A percentile compares a stretch with the other conserved stretches of the same genome.
phyloP scores from a whole-genome alignment of 2,797 vertebrate species.

The Oreortyx pictus region DNA sequence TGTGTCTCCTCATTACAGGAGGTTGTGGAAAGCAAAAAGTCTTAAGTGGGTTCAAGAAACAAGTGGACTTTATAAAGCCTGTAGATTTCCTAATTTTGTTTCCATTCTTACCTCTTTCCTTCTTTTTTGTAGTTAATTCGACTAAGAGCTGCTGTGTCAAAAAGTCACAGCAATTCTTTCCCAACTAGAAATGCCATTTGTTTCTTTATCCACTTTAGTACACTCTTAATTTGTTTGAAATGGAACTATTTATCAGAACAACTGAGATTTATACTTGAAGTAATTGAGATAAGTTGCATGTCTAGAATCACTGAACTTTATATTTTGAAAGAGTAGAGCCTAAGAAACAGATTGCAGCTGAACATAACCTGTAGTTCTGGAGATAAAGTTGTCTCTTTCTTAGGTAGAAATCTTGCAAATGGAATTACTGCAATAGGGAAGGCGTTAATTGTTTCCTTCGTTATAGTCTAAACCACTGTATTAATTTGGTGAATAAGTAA shows the following conservation, averaged over 20 bases:
- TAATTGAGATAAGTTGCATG: neutral
- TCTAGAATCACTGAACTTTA: neutral
- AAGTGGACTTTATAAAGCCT: no score
- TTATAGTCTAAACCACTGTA: neutral
- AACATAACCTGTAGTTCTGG: neutral
- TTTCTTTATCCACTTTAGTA: neutral
- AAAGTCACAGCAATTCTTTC: neutral
- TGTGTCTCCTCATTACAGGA: neutral
- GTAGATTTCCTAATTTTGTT: neutral
- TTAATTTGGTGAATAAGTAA: neutral
- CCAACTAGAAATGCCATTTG: neutral
- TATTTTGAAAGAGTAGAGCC: neutral
- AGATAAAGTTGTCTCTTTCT: neutral
- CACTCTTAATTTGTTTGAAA: neutral
- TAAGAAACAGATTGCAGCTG: neutral
- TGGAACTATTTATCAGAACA: constrained; percentile 1
- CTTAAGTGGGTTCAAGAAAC: neutral
- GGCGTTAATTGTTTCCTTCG: neutral
- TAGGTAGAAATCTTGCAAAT: neutral
- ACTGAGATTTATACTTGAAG: neutral
- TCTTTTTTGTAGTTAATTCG: neutral
- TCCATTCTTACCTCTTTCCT: neutral
- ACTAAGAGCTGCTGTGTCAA: neutral
- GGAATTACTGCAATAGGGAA: neutral
- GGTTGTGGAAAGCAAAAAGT: neutral